Base-by-base conservation (phyloP, 1,140 invertebrate species). In the Drosophila varians region DNA sequence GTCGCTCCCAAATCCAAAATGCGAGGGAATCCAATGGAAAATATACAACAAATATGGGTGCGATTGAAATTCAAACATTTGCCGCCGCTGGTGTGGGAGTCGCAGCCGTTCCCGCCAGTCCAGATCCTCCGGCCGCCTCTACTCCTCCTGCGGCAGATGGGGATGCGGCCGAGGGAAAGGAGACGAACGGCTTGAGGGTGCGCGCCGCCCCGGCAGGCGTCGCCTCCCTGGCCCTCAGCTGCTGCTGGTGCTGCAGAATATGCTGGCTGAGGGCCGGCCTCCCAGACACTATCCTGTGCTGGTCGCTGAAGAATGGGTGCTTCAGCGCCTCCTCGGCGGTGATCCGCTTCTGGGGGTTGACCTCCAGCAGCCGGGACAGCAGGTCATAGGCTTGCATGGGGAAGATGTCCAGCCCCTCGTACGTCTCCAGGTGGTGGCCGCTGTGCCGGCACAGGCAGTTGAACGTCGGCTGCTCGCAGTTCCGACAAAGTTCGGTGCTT, bases 281-380 rank as follows among this genome's bases (percentile, higher is more conserved):
- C n/a, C 71, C 76, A 4, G 60, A 6, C 3, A 38, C n/a, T 14
- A 83, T 34, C 18, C 79, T 57, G 53, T 87, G 83, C 2, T 88
- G 77, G 1, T 88, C 82, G n/a, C 40, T 52, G 31, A 91, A 91
- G 9, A 91, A 99, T 78, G 99, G 98, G 92, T 99, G 99, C 93
- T 99, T 99, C 45, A 99, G 94, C 43, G 99, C 99, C 92, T 99
- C 98, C 42, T 96, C 95, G 54, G 99, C 98, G 65, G 97, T 99
- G 90, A 99, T 99, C 87, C 99, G 94, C 93, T 99, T 99, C 84
- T 95, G 95, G 8, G 99, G 99, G 92, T 99, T 99, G 31, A 99
- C 97, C 66, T 98, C 99, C 75, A 99, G 93, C 97, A 99, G 99
- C 92, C 98, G 97, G 92, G 99, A 98, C 90, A 99, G 99, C 66